Evolutionary conservation across 2,797 vertebrate species (phyloP).

Genomic region (Pipistrellus pygmaeus): DNA sequence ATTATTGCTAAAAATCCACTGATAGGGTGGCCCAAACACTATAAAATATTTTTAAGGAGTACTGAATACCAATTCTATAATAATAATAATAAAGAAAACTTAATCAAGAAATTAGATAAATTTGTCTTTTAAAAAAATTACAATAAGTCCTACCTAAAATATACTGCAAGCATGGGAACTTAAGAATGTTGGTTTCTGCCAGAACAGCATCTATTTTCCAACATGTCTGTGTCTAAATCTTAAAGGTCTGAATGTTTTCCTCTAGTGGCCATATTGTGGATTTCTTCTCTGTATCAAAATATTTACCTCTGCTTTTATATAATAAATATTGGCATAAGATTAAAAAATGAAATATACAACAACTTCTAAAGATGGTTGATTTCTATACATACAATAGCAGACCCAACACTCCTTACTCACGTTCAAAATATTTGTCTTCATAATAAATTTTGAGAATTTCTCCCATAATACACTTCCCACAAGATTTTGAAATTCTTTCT

Average conservation of each 20-base stretch:
- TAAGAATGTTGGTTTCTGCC: no score
- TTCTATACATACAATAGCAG: not conserved
- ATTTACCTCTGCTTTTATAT: no score
- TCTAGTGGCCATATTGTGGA: no score
- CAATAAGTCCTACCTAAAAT: not conserved
- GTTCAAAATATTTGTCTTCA: constrained; percentile 2
- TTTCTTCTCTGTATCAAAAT: no score
- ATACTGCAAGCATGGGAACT: not conserved
- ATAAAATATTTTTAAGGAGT: constrained; percentile 27
- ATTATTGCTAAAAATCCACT: constrained; percentile 13
- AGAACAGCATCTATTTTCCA: no score
- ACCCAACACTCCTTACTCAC: not conserved
- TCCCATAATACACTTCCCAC: not conserved
- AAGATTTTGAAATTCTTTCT: constrained; percentile 40
- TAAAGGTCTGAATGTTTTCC: no score
- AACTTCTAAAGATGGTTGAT: not conserved
- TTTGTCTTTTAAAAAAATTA: not conserved
- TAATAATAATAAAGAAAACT: not conserved
- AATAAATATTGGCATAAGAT: no score
- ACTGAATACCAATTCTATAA: constrained; percentile 20
- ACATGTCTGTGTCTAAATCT: no score
- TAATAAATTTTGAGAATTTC: constrained; percentile 21
- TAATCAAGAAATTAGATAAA: constrained; percentile 28
- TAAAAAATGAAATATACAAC: not conserved
- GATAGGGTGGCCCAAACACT: not conserved